Evolutionary conservation across 2,888 invertebrate species (phyloP), one percentile per base, ranked within the genome.

Genomic region (Herminia tarsipennalis): DNA sequence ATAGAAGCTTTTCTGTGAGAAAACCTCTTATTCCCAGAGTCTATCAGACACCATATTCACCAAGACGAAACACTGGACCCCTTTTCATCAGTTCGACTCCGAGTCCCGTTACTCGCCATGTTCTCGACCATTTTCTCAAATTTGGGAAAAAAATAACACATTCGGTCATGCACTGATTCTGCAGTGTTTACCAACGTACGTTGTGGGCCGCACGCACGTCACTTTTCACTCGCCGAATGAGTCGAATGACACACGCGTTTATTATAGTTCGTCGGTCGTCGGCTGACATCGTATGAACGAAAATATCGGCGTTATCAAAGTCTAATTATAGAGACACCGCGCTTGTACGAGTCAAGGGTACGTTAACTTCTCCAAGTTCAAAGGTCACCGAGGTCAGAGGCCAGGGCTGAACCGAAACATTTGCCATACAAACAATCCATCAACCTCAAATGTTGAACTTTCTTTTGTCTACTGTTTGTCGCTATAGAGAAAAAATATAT

Each of bases 321-420:
- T 80, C 76, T 88, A 87, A 88, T 88, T 86, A 86, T 86, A 88
- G 81, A 79, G 62, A 78, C 83, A 80, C 80, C 82, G 73, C 69
- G 61, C 50, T 59, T 79, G 78, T 69, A 73, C 84, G 75, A 87
- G 82, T 89, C 88, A 88, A 89, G 90, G 90, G 87, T 85, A 83
- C 86, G 76, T 84, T 86, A 81, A 86, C 85, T 81, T 76, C 83
- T 81, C 77, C 82, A 88, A 88, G 88, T 88, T 88, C 90, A 88
- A 82, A 88, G 89, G 83, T 88, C 88, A 72, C 57, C 14, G 73
- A 78, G 88, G 78, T 90, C 89, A 88, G 68, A 81, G 82, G 77
- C 89, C 89, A 88, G 68, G 81, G 81, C 72, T 76, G 65, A 70
- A 59, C 71, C 54, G 55, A 73, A 67, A 55, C 42, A 62, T 66